phyloP scores from a whole-genome alignment of 1,140 invertebrate genomes.

The Plectrocnemia conspersa region DNA sequence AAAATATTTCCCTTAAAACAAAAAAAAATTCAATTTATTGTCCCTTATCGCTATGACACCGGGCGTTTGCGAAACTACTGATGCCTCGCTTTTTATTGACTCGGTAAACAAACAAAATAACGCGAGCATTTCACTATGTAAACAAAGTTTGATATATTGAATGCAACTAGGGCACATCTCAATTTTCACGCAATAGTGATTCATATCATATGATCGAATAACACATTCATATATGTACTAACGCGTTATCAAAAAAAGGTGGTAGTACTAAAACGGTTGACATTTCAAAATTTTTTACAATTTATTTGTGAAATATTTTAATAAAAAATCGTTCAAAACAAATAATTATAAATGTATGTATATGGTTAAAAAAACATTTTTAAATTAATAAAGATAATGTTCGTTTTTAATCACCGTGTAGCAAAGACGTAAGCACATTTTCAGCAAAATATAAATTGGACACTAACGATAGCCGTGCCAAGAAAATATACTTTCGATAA shows the following conservation, averaged over 20 bases:
- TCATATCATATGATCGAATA: background rate
- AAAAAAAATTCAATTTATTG: conserved; percentile 29
- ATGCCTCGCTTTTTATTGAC: background rate
- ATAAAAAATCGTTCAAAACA: too few relatives aligned
- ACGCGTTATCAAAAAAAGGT: background rate
- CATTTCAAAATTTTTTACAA: too few relatives aligned
- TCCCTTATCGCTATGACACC: conserved; percentile 15
- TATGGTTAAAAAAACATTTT: too few relatives aligned
- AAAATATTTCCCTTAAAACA: conserved; percentile 32
- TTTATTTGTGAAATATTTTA: too few relatives aligned
- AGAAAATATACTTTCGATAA: too few relatives aligned
- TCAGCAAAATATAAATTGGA: too few relatives aligned
- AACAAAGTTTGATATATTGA: background rate
- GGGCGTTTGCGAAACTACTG: conserved; percentile 8
- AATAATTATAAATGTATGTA: too few relatives aligned
- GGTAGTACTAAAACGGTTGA: too few relatives aligned
- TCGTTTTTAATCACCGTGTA: too few relatives aligned
- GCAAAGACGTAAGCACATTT: too few relatives aligned
- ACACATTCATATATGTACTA: background rate
- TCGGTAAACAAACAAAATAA: conserved; percentile 3
- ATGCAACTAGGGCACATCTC: background rate
- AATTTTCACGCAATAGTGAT: background rate
- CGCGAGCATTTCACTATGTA: background rate
- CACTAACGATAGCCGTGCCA: too few relatives aligned
- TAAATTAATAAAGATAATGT: too few relatives aligned